These are phyloP conservation scores for Gasteruption jaculator DNA, from an alignment of 2,888 invertebrate species.

Conservation along the genomic window DNA sequence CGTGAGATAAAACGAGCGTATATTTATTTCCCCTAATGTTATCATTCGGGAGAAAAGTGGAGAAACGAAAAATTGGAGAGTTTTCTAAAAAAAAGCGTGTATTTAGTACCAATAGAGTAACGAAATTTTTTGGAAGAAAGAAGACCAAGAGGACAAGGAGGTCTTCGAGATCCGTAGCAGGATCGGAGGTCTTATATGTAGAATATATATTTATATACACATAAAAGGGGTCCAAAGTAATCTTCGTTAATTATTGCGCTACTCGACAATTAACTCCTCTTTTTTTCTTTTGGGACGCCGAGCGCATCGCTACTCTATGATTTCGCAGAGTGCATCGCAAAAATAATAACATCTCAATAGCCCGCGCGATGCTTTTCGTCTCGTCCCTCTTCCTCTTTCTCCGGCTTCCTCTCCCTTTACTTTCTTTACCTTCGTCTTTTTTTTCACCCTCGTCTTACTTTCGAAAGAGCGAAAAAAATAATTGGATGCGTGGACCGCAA, in stretches of 20 bases:
- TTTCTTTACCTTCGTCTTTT: constrained; percentile 17
- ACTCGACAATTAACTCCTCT: constrained; percentile 47
- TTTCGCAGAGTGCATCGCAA: constrained; percentile 39
- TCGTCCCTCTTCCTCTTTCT: constrained; percentile 12
- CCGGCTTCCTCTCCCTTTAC: constrained; percentile 7
- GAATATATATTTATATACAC: constrained; percentile 13
- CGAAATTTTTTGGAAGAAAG: too few species aligned
- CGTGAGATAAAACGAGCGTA: too few species aligned
- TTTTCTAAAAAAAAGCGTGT: too few species aligned
- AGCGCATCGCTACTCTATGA: constrained; percentile 37
- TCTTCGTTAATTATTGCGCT: constrained; percentile 47
- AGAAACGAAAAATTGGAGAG: too few species aligned
- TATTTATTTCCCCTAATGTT: too few species aligned
- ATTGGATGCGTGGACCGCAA: too few species aligned
- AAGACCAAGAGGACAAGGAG: too few species aligned
- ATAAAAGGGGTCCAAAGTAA: too few species aligned
- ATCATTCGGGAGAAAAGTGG: too few species aligned
- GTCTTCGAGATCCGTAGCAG: too few species aligned
- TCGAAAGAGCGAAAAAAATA: too few species aligned
- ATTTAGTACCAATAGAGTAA: too few species aligned
- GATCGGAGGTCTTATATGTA: constrained; percentile 20
- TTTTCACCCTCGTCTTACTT: constrained; percentile 19
- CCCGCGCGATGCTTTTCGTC: constrained; percentile 17
- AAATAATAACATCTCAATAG: constrained; percentile 38
- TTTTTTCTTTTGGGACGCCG: constrained; percentile 34